phyloP scores from a whole-genome alignment of 2,888 invertebrate species.

The Glyphotaelius pellucidus region DNA sequence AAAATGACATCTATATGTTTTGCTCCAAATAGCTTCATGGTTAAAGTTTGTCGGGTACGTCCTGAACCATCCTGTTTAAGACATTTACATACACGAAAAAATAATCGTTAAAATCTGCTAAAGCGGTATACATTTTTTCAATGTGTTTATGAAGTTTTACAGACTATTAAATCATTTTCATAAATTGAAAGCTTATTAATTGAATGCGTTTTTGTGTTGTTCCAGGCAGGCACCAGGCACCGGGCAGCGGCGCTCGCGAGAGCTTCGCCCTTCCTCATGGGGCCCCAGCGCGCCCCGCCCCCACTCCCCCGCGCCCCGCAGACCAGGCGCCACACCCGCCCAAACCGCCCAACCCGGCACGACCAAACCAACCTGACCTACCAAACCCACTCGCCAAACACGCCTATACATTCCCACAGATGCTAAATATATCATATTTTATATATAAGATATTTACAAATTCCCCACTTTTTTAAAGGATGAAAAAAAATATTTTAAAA shows the following conservation, averaged over 20 bases:
- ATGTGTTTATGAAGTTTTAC: not conserved
- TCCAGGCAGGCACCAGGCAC: slow-evolving; percentile 30
- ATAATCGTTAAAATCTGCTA: not conserved
- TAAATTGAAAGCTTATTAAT: not conserved
- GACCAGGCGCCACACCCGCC: slow-evolving; percentile 21
- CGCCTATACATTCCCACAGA: slow-evolving; percentile 30
- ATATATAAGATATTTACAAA: slow-evolving; percentile 31
- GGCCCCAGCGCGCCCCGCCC: slow-evolving; percentile 55
- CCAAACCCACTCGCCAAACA: slow-evolving; percentile 1
- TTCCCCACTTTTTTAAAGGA: slow-evolving; percentile 23
- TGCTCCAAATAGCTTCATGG: too few species aligned
- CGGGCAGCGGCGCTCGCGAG: slow-evolving; percentile 27
- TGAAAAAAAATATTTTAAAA: not conserved
- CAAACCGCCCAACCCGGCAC: not conserved
- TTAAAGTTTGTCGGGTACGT: too few species aligned
- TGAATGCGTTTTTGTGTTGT: not conserved
- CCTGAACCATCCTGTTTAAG: too few species aligned
- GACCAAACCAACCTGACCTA: not conserved
- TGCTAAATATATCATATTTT: slow-evolving; percentile 29
- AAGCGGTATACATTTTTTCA: not conserved
- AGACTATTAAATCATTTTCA: too few species aligned
- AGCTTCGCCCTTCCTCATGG: slow-evolving; percentile 43
- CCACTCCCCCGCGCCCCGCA: slow-evolving; percentile 43
- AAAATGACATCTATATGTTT: too few species aligned
- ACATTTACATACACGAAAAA: too few species aligned